phyloP scores from a whole-genome alignment of 2,888 invertebrate genomes.

The Ypsolopha scabrella region DNA sequence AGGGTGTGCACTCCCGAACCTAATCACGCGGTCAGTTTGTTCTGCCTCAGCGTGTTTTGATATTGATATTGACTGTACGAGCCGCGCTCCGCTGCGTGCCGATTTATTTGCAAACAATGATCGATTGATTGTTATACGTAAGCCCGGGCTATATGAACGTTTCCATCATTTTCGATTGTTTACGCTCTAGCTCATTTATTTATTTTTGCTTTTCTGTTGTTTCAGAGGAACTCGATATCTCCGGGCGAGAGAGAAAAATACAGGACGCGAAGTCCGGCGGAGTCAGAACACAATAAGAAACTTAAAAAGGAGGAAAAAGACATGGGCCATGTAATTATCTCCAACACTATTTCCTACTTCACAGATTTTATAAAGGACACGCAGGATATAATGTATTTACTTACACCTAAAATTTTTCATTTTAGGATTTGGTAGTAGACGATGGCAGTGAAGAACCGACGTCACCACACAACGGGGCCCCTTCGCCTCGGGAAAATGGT shows the following conservation, averaged over 20 bases:
- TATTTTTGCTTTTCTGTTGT: slow-evolving; percentile 22
- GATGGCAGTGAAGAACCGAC: slow-evolving; percentile 93
- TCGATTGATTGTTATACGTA: slow-evolving; percentile 50
- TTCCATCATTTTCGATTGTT: slow-evolving; percentile 16
- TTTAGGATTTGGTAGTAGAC: slow-evolving; percentile 95
- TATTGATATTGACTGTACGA: slow-evolving; percentile 65
- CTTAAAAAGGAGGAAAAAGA: slow-evolving; percentile 88
- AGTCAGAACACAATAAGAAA: slow-evolving; percentile 75
- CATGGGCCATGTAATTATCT: slow-evolving; percentile 79
- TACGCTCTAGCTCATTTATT: slow-evolving; percentile 9
- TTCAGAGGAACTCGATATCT: slow-evolving; percentile 87
- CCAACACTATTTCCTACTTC: not conserved
- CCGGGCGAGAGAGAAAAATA: slow-evolving; percentile 88
- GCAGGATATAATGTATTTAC: not conserved
- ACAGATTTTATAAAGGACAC: not conserved
- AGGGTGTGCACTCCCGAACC: slow-evolving; percentile 64
- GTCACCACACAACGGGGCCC: slow-evolving; percentile 88
- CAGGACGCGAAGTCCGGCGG: slow-evolving; percentile 82
- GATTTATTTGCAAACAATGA: slow-evolving; percentile 70
- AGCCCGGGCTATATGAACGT: not conserved
- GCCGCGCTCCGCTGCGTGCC: slow-evolving; percentile 60
- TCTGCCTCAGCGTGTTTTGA: slow-evolving; percentile 70
- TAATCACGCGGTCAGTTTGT: slow-evolving; percentile 71
- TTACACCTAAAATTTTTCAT: slow-evolving; percentile 26
- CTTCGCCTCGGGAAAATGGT: slow-evolving; percentile 90